These are phyloP conservation scores for Capreolus pygargus DNA, from an alignment of 2,113 vertebrate species.

Conservation along the genomic window DNA sequence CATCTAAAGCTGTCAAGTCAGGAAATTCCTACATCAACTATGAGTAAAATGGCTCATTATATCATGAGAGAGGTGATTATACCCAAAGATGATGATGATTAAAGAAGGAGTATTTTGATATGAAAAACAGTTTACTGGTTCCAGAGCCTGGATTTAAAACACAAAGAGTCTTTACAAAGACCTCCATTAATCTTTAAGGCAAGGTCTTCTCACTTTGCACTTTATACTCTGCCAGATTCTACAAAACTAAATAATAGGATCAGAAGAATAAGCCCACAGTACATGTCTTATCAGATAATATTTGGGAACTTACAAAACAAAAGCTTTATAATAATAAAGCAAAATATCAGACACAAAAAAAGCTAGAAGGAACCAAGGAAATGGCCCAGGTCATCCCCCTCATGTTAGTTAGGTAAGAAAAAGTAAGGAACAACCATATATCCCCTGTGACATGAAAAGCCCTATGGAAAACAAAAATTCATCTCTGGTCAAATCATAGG, in stretches of 20 bases:
- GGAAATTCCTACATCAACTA: background rate
- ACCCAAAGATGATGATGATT: background rate
- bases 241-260: background rate
- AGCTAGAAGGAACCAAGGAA: background rate
- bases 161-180: background rate
- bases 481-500: slow-evolving; percentile 5
- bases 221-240: background rate
- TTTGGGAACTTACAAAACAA: background rate
- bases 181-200: background rate
- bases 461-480: background rate
- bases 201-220: background rate
- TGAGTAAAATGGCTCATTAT: background rate
- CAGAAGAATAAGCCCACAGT: background rate
- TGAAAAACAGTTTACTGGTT: background rate
- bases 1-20: background rate
- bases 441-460: background rate
- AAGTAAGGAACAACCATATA: background rate
- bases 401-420: background rate
- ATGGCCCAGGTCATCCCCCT: background rate
- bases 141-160: background rate
- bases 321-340: background rate
- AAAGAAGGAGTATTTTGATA: background rate
- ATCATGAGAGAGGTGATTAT: background rate
- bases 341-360: background rate
- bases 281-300: background rate